phyloP scores from a whole-genome alignment of 2,113 vertebrate species.

The Piaya cayana region DNA sequence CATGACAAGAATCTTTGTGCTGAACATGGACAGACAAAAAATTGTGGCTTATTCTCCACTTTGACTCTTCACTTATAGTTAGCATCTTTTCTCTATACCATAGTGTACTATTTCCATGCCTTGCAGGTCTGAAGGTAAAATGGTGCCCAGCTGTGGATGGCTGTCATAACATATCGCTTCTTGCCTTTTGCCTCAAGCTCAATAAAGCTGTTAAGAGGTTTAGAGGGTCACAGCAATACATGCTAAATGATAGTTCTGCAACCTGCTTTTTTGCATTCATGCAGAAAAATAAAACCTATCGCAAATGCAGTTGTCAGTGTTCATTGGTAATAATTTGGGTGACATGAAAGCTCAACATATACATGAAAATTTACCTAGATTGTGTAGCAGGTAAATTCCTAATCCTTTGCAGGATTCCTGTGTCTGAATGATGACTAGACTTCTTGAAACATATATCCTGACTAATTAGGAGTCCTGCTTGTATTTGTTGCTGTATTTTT shows the following conservation, averaged over 20 bases:
- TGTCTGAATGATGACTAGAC: not conserved
- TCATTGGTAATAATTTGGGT: not conserved
- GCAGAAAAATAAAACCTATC: not conserved
- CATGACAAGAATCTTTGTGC: not conserved
- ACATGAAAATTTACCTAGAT: not conserved
- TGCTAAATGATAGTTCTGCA: not conserved
- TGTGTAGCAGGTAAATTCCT: not conserved
- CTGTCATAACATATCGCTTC: not conserved
- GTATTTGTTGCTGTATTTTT: not conserved
- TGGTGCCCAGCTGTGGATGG: not conserved
- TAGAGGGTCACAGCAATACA: not conserved
- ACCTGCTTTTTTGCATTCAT: not conserved
- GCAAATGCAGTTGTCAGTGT: not conserved
- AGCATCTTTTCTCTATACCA: not conserved
- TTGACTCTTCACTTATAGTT: not conserved
- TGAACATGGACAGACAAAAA: too few relatives aligned
- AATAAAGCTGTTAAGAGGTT: not conserved
- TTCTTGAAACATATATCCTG: not conserved
- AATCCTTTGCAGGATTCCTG: not conserved
- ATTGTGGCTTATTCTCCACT: not conserved
- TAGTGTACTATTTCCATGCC: not conserved
- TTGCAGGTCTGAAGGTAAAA: not conserved
- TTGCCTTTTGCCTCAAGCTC: not conserved
- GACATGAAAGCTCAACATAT: not conserved
- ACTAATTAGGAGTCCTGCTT: not conserved